phyloP scores from a whole-genome alignment of 2,113 vertebrate genomes.

The Trochalopteron elliotii region DNA sequence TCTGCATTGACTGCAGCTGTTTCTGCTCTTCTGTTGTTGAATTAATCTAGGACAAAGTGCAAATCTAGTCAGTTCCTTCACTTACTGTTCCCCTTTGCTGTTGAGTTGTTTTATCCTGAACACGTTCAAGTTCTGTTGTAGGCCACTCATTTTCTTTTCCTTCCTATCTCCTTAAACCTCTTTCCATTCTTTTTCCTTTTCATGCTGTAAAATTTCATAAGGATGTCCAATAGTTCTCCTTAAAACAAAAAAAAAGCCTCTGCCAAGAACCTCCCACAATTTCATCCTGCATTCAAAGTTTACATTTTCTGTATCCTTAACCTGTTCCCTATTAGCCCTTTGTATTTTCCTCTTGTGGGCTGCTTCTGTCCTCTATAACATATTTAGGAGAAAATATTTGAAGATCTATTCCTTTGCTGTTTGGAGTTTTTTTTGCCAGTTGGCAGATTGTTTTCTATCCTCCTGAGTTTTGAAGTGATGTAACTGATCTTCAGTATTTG shows the following conservation, averaged over 20 bases:
- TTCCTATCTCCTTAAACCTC: not conserved
- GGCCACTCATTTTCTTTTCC: not conserved
- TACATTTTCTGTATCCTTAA: not conserved
- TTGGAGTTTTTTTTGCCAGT: not conserved
- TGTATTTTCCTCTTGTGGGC: not conserved
- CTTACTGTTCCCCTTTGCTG: not conserved
- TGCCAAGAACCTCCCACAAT: not conserved
- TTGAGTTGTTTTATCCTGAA: not conserved
- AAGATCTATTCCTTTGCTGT: not conserved
- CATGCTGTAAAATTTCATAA: not conserved
- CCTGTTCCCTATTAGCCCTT: not conserved
- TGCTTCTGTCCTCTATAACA: not conserved
- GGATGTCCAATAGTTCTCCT: not conserved
- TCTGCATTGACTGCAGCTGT: not conserved
- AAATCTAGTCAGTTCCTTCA: not conserved
- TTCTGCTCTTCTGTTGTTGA: not conserved
- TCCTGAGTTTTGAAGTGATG: not conserved
- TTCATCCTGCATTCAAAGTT: not conserved
- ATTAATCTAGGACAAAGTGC: not conserved
- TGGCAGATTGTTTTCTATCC: not conserved
- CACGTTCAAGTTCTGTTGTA: not conserved
- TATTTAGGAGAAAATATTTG: not conserved
- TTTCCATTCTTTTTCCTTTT: not conserved
- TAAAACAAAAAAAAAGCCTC: not conserved
- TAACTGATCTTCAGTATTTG: not conserved